Conservation (phyloP, 2,797 vertebrate species). For the Myoxocephalus aenaeus region DNA sequence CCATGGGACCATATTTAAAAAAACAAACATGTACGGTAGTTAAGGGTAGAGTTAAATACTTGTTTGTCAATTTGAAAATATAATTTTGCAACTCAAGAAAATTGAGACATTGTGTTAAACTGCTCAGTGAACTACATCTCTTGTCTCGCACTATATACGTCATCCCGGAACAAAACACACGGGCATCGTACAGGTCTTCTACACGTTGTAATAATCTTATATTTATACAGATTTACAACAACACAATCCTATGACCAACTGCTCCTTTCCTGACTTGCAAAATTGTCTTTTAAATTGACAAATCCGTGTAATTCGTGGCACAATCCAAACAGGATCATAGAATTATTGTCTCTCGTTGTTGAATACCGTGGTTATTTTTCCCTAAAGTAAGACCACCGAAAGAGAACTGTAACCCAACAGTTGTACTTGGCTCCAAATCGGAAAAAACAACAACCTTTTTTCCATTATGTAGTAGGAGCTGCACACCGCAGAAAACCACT, state of each 20-base stretch:
- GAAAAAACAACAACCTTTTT: slow-evolving; percentile 24
- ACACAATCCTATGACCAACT: not conserved
- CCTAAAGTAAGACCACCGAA: not conserved
- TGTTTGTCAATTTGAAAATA: not conserved
- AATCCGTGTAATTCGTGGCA: not conserved
- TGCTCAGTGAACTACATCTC: too few species aligned
- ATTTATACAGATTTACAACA: not conserved
- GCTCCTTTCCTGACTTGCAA: not conserved
- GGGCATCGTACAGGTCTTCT: not conserved
- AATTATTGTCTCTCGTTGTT: not conserved
- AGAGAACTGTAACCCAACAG: not conserved
- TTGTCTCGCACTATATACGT: too few species aligned
- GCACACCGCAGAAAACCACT: slow-evolving; percentile 27
- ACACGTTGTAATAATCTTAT: not conserved
- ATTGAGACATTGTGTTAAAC: too few species aligned
- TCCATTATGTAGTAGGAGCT: slow-evolving; percentile 15
- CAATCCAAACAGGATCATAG: not conserved
- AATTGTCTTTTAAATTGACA: not conserved
- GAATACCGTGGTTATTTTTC: not conserved
- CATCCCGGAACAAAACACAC: not conserved
- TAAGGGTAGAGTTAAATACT: not conserved
- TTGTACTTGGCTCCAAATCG: not conserved
- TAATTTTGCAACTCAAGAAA: not conserved
- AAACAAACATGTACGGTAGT: not conserved
- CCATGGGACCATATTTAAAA: not conserved